Evolutionary conservation across 2,888 invertebrate genomes (phyloP), one percentile per base, ranked within the genome.

Genomic region (Drosophila neoperkinsi): DNA sequence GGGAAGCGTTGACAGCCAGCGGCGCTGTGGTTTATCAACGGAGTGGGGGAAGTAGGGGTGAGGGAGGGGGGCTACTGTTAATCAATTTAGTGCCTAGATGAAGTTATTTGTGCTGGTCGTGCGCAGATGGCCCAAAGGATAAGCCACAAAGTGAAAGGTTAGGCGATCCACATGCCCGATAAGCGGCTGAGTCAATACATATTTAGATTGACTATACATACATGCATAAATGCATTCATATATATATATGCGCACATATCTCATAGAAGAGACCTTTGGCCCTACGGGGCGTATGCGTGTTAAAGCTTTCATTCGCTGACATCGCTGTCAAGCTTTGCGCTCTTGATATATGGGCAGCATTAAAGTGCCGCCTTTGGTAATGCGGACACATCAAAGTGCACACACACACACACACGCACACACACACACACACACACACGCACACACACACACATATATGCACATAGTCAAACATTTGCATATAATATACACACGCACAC

Each of bases 331-430:
- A 77, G 85, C 82, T 87, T 84, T 81, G 71, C 73, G 70, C 77
- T 73, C 76, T 74, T 85, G 87, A 85, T 84, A 85, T 87, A 87
- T 84, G 85, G 70, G 41, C 67, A 57, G 73, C 72, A 85, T 85
- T 85, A 85, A 85, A 87, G 79, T 82, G 80, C 87, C 84, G 84
- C 84, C 87, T 84, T 46, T 86, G 82, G 87, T 80, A 75, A 68
- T 50, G 85, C 88, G 85, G 88, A 85, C 74, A 85, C 85, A 88
- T 85, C 85, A 85, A 85, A 85, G 88, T 76, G 81, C 79, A 79
- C 70, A 30, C 62, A 68, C 67, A 70, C 69, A 70, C n/a, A n/a
- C n/a, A n/a, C n/a, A n/a, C n/a, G n/a, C 51, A 74, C 58, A 59
- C 68, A 68, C 53, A 62, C 36, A 52, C 34, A 53, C 18, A 43